Conservation (phyloP, 2,888 invertebrate genomes). For the Dicyrtoma fusca region DNA sequence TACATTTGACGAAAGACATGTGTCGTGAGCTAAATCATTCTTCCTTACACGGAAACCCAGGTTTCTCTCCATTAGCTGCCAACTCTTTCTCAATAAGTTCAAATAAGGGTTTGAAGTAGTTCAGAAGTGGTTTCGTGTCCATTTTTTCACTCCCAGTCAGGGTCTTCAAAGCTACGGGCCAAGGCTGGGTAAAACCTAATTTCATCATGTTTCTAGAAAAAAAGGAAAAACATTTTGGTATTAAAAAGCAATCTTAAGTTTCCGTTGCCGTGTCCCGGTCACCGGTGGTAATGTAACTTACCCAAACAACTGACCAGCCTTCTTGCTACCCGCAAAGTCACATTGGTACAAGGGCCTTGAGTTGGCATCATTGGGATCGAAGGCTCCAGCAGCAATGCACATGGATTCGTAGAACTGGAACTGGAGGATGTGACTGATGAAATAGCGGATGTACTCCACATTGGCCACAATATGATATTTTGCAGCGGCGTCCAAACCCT, state of each 20-base stretch:
- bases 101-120: conserved; percentile 44
- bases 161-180: conserved; percentile 40
- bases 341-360: conserved; percentile 61
- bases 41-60: conserved; percentile 13
- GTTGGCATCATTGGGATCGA: conserved; percentile 54
- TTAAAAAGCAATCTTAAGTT: not conserved
- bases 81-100: conserved; percentile 34
- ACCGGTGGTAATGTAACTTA: conserved; percentile 47
- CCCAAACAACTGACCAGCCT: conserved; percentile 60
- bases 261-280: not conserved
- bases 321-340: conserved; percentile 61
- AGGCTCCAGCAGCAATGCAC: conserved; percentile 60
- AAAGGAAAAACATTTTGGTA: too few relatives aligned
- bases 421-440: conserved; percentile 60
- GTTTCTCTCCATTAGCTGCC: conserved; percentile 5
- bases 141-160: conserved; percentile 31
- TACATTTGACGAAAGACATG: too few relatives aligned
- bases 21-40: not conserved
- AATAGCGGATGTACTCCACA: conserved; percentile 55
- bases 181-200: conserved; percentile 33
- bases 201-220: conserved; percentile 27
- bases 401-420: conserved; percentile 63
- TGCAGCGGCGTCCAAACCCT: conserved; percentile 60
- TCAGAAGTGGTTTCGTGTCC: conserved; percentile 34
- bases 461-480: conserved; percentile 60